These are phyloP conservation scores for Troglohyphantes excavatus DNA, from an alignment of 2,888 invertebrate species.

Conservation along the genomic window DNA sequence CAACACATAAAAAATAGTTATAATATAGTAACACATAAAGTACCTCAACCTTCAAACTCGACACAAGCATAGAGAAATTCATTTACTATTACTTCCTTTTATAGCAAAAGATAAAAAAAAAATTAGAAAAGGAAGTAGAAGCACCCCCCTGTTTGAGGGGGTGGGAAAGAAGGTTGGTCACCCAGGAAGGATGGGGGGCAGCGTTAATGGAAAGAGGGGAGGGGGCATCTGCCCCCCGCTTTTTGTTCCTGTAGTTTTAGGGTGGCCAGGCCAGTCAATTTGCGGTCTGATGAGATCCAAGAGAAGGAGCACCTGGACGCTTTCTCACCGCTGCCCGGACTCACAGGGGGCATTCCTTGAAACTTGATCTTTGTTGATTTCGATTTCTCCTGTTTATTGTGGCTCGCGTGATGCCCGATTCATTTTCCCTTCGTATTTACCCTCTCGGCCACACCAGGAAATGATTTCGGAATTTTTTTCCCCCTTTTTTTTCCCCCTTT, in stretches of 20 bases:
- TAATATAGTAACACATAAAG: background rate
- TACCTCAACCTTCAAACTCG: background rate
- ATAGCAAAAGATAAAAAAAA: conserved; percentile 10
- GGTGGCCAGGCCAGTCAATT: conserved; percentile 78
- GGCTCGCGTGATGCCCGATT: conserved; percentile 74
- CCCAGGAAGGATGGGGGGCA: conserved; percentile 46
- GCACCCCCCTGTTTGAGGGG: background rate
- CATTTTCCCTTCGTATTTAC: conserved; percentile 71
- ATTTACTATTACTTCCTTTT: conserved; percentile 40
- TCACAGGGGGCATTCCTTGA: conserved; percentile 51
- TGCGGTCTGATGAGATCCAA: conserved; percentile 75
- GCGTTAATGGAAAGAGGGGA: conserved; percentile 76
- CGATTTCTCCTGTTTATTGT: conserved; percentile 79
- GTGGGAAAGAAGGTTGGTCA: conserved; percentile 21
- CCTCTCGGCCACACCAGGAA: background rate
- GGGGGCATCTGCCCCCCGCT: conserved; percentile 1
- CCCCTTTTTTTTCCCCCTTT: conserved; percentile 21
- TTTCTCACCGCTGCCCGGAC: conserved; percentile 59
- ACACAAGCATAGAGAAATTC: conserved; percentile 10
- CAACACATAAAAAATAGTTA: too few relatives aligned
- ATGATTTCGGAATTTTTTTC: conserved; percentile 22
- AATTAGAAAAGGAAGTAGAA: conserved; percentile 26
- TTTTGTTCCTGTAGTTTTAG: conserved; percentile 73
- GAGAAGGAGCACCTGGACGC: conserved; percentile 60
- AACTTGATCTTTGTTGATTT: conserved; percentile 79